A percentile compares a stretch with the other conserved stretches of the same genome.
Evolutionary conservation across 2,888 invertebrate species (phyloP).

Genomic region (Anagyrus pseudococci): DNA sequence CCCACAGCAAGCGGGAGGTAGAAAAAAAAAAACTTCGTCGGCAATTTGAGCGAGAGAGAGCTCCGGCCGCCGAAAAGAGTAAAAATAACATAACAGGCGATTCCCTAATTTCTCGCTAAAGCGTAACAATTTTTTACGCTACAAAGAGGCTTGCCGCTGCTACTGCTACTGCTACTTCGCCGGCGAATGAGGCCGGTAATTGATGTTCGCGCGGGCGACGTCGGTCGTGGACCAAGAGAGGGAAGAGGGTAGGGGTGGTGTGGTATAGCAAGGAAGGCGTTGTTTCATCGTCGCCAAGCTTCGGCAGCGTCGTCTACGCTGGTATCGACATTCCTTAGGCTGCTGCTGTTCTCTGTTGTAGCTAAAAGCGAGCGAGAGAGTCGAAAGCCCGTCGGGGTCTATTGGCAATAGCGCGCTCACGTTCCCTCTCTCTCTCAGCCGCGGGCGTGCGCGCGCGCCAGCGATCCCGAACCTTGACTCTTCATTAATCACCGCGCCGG

Average conservation of each 20-base stretch:
- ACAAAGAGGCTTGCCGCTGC: no score
- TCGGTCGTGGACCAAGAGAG: slow-evolving; percentile 22
- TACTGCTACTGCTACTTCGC: no score
- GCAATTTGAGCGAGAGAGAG: no score
- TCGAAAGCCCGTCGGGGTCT: no score
- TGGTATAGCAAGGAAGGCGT: slow-evolving; percentile 15
- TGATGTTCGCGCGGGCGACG: slow-evolving; percentile 39
- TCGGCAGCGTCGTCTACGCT: slow-evolving; percentile 35
- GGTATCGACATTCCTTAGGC: slow-evolving; percentile 55
- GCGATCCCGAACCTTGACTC: slow-evolving; percentile 60
- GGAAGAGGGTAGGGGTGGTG: slow-evolving; percentile 2
- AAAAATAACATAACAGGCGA: not conserved
- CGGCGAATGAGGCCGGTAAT: slow-evolving; percentile 32
- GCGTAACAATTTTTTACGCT: slow-evolving; percentile 34
- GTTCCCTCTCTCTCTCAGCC: no score
- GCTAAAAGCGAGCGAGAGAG: slow-evolving; percentile 12
- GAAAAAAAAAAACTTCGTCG: not conserved
- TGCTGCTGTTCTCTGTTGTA: slow-evolving; percentile 4
- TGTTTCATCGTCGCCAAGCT: slow-evolving; percentile 30
- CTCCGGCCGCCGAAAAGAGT: no score
- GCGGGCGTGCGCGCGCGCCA: slow-evolving; percentile 41
- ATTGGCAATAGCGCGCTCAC: no score
- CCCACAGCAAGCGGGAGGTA: no score
- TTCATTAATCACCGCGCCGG: slow-evolving; percentile 60
- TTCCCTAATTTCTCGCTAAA: slow-evolving; percentile 36